Conservation (phyloP, 1,140 invertebrate species). For the Macrotrachela quadricornifera region DNA sequence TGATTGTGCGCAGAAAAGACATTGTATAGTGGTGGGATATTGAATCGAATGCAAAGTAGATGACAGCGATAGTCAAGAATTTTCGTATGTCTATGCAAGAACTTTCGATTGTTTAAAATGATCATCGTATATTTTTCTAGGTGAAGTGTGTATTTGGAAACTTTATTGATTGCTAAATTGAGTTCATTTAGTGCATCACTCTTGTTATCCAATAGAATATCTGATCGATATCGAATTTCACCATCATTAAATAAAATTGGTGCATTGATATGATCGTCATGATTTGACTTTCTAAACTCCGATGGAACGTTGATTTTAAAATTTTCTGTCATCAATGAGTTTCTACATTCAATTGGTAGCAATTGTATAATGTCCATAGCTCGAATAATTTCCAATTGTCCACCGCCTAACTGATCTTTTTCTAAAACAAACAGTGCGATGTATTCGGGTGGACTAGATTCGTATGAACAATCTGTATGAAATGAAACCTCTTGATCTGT, state of each 20-base stretch:
- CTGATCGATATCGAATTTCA: not conserved
- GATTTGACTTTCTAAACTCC: not conserved
- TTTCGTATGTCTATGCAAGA: conserved; percentile 1
- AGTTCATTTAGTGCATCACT: not conserved
- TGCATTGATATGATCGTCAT: not conserved
- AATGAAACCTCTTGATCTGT: not conserved
- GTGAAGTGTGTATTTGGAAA: too few species aligned
- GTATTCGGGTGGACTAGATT: not conserved
- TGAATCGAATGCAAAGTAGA: conserved; percentile 2
- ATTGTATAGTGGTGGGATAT: too few species aligned
- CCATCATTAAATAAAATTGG: not conserved
- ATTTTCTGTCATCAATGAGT: not conserved
- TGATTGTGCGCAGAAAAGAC: too few species aligned
- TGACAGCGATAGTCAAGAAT: not conserved
- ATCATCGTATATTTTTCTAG: not conserved
- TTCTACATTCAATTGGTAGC: not conserved
- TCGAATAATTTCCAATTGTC: not conserved
- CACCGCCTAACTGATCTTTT: not conserved
- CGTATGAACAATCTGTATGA: conserved; percentile 3
- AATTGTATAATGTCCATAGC: not conserved
- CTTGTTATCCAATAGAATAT: not conserved
- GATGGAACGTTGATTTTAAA: not conserved
- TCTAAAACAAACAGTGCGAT: not conserved
- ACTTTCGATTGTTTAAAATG: not conserved
- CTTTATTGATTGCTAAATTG: too few species aligned